A percentile compares a stretch with the other conserved stretches of the same genome.
Conservation (phyloP, 2,888 invertebrate species). For the Theretra japonica region DNA sequence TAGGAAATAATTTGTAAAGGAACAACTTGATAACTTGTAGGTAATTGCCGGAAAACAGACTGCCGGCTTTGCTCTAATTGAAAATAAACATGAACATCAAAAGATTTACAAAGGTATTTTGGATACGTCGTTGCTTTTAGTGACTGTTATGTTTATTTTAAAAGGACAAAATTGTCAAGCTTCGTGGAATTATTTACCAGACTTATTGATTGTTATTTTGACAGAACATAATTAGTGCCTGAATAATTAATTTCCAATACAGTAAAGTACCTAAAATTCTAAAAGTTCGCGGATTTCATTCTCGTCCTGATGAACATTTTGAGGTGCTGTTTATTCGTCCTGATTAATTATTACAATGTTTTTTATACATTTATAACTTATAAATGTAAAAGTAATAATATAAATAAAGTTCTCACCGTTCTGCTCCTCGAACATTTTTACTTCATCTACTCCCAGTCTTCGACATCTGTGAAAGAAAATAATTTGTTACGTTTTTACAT, state of each 20-base stretch:
- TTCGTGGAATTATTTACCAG: too few species aligned
- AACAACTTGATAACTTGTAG: conserved; percentile 8
- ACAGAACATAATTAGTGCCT: too few species aligned
- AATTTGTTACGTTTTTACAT: conserved; percentile 27
- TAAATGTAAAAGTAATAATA: not conserved
- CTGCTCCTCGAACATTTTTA: conserved; percentile 36
- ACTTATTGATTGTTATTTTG: too few species aligned
- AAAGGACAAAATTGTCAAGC: too few species aligned
- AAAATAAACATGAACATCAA: conserved; percentile 12
- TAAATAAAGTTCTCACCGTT: not conserved
- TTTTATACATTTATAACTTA: too few species aligned
- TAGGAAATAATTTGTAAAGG: conserved; percentile 11
- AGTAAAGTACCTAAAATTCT: too few species aligned
- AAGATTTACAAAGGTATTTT: not conserved
- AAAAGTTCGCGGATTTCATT: too few species aligned
- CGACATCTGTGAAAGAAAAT: conserved; percentile 46
- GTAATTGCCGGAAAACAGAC: conserved; percentile 17
- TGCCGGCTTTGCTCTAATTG: conserved; percentile 2
- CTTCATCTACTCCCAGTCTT: conserved; percentile 36
- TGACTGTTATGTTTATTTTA: too few species aligned
- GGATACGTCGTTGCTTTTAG: not conserved
- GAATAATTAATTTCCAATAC: too few species aligned
- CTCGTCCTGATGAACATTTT: too few species aligned
- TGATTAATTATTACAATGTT: too few species aligned
- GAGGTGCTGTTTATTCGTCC: too few species aligned